phyloP scores from a whole-genome alignment of 1,140 invertebrate genomes.

The Drosophila pandora region DNA sequence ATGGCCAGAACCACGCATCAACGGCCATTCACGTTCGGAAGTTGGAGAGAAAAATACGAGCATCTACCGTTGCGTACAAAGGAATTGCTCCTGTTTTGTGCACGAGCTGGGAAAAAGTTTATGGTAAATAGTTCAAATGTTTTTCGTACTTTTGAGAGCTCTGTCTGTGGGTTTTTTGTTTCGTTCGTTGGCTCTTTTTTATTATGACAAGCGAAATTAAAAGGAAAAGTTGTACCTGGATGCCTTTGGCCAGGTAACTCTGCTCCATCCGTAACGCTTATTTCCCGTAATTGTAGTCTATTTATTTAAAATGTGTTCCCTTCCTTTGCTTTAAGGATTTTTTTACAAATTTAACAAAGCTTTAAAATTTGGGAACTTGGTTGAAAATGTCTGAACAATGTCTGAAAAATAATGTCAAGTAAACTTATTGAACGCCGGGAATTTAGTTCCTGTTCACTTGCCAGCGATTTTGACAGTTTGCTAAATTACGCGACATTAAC shows the following conservation, averaged over 20 bases:
- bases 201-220: constrained; percentile 35
- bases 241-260: neutral
- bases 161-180: constrained; percentile 21
- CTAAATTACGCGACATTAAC: constrained; percentile 80
- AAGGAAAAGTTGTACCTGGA: constrained; percentile 17
- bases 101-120: constrained; percentile 47
- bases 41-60: constrained; percentile 21
- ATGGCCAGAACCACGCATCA: constrained; percentile 67
- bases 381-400: too few species aligned
- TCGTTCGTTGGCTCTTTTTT: constrained; percentile 30
- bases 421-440: constrained; percentile 66
- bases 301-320: neutral
- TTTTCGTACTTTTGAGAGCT: constrained; percentile 46
- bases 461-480: constrained; percentile 77
- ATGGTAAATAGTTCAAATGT: constrained; percentile 74
- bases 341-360: neutral
- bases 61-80: constrained; percentile 50
- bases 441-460: constrained; percentile 66
- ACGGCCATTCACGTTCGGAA: constrained; percentile 51
- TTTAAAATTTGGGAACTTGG: constrained; percentile 4
- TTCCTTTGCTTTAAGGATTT: neutral
- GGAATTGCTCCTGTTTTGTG: constrained; percentile 34
- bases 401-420: constrained; percentile 25
- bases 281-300: neutral
- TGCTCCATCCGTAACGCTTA: neutral